These are phyloP conservation scores for Anomalospiza imberbis DNA, from an alignment of 2,797 vertebrate genomes.

Conservation along the genomic window DNA sequence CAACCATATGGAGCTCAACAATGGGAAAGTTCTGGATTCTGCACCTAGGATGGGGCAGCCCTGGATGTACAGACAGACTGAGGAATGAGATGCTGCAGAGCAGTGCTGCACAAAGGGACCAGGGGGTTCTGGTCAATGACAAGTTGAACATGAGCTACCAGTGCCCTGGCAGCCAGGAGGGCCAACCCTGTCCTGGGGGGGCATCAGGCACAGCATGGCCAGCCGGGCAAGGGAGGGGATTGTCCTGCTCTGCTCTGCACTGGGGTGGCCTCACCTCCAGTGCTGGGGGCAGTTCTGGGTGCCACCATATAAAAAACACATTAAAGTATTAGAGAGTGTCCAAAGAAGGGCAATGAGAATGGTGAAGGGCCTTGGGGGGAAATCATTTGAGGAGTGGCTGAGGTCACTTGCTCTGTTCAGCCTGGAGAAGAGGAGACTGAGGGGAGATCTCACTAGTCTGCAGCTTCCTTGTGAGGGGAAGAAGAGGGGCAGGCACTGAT, in stretches of 20 bases:
- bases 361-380: background rate
- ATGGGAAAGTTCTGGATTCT: background rate
- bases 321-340: rapidly evolving
- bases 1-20: background rate
- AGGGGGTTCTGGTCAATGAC: rapidly evolving
- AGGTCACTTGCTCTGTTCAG: background rate
- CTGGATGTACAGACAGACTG: background rate
- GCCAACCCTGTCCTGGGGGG: background rate
- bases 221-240: background rate
- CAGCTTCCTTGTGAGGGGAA: background rate
- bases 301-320: rapidly evolving
- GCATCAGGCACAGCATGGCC: background rate
- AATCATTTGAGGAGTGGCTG: rapidly evolving
- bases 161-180: background rate
- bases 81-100: background rate
- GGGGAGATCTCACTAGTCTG: background rate
- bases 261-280: background rate
- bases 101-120: rapidly evolving
- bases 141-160: rapidly evolving
- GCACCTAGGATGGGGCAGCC: background rate
- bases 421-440: background rate
- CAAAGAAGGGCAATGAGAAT: background rate
- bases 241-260: background rate
- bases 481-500: background rate
- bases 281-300: background rate